Evolutionary conservation across 2,888 invertebrate genomes (phyloP), one percentile per base, ranked within the genome.

Genomic region (Melikaiella ostensackeni): DNA sequence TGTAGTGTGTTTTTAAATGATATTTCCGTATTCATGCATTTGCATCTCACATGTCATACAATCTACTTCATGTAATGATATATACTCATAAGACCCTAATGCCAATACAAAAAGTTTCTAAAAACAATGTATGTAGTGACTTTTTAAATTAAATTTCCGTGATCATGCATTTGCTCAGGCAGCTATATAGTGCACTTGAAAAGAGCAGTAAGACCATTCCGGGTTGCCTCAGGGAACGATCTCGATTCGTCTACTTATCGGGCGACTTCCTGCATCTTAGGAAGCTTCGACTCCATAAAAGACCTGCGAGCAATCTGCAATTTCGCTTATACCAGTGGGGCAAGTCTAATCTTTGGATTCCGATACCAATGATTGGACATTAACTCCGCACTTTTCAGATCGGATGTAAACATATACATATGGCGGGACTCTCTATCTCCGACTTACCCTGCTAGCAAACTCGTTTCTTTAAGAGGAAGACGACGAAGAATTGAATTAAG

Each of bases 231-330:
- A 50, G 70, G 70, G 50, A 70, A 70, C 27, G 70, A 70, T 70
- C 50, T 70, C 50, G 70, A 70, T 70, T 70, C 70, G 70, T 70
- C 27, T 50, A 70, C 70, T 70, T 70, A 70, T 70, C 70, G 70
- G 70, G 19, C 9, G 70, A 50, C 50, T 70, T 70, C 70, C 70
- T 70, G 70, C 70, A 70, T 70, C 70, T 70, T 50, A 46, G 70
- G 70, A 46, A 70, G 70, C 70, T 70, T 70, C 70, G 46, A 70
- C 70, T 70, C 70, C 70, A 50, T 70, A 70, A 70, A 70, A 70
- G 70, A 70, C 70, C 30, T 50, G 66, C 64, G 46, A 66, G 66
- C 66, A 70, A 70, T 70, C 42, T 70, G 66, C 66, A 70, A 70
- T 70, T 70, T 70, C 11, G 66, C 66, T 30, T 70, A 30, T 30